Evolutionary conservation across 2,888 invertebrate genomes (phyloP).

Genomic region (Spicauda simplicius): DNA sequence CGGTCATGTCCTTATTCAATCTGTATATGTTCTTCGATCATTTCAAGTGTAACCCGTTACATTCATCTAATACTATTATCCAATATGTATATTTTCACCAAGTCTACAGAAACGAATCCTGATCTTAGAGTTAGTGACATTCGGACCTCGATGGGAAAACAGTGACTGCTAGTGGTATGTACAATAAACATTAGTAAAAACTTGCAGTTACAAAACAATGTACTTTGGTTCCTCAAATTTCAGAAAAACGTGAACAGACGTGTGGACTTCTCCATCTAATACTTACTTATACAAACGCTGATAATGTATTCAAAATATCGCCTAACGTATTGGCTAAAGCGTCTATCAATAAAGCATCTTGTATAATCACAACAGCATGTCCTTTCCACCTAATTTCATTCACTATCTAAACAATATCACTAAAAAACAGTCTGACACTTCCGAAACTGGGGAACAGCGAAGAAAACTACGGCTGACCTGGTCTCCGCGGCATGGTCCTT

Average conservation of each 20-base stretch:
- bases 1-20: slow-evolving; percentile 6
- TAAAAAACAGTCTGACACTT: slow-evolving; percentile 81
- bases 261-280: slow-evolving; percentile 50
- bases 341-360: slow-evolving; percentile 81
- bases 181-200: slow-evolving; percentile 62
- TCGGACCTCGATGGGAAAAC: slow-evolving; percentile 20
- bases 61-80: slow-evolving; percentile 17
- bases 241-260: slow-evolving; percentile 65
- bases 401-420: slow-evolving; percentile 81
- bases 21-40: slow-evolving; percentile 8
- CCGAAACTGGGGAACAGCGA: slow-evolving; percentile 83
- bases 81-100: slow-evolving; percentile 19
- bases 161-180: slow-evolving; percentile 45
- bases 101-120: slow-evolving; percentile 9
- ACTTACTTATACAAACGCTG: slow-evolving; percentile 61
- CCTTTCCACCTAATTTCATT: slow-evolving; percentile 70
- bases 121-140: slow-evolving; percentile 21
- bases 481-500: slow-evolving; percentile 69
- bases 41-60: slow-evolving; percentile 32
- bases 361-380: slow-evolving; percentile 81
- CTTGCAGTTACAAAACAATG: slow-evolving; percentile 64
- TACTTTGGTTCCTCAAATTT: slow-evolving; percentile 66
- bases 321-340: slow-evolving; percentile 80
- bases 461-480: slow-evolving; percentile 80
- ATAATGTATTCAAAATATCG: slow-evolving; percentile 77